Conservation (phyloP, 2,113 vertebrate species). For the Stictonetta naevosa region DNA sequence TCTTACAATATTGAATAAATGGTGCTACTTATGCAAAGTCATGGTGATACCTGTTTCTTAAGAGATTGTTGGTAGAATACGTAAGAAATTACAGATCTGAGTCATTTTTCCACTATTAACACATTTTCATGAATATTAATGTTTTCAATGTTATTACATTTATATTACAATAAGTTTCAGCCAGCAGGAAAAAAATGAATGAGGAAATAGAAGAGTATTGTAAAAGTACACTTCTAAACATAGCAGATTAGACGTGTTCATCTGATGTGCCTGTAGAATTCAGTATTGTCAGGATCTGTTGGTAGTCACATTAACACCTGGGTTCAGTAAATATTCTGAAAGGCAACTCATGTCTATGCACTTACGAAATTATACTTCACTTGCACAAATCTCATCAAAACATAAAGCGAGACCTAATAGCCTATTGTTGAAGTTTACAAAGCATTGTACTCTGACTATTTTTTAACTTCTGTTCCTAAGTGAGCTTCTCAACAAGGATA, state of each 20-base stretch:
- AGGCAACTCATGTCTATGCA: not conserved
- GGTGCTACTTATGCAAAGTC: not conserved
- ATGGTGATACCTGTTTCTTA: not conserved
- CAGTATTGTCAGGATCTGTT: not conserved
- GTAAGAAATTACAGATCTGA: not conserved
- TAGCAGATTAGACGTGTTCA: not conserved
- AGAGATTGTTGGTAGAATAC: not conserved
- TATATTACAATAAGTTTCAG: not conserved
- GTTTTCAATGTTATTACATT: not conserved
- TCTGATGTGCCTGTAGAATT: not conserved
- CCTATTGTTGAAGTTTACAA: not conserved
- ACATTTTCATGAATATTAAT: not conserved
- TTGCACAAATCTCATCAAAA: not conserved
- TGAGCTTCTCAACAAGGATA: not conserved
- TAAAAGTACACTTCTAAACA: not conserved
- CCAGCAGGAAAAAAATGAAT: not conserved
- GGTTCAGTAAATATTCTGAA: not conserved
- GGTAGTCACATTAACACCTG: not conserved
- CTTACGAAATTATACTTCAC: not conserved
- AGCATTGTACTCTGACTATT: not conserved
- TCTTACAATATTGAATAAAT: not conserved
- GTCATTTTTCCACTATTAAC: not conserved
- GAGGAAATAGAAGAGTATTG: not conserved
- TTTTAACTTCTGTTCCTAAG: not conserved
- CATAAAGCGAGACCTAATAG: not conserved